Conservation (phyloP, 53 echinoderm and acorn worm species). For the Crossaster papposus region DNA sequence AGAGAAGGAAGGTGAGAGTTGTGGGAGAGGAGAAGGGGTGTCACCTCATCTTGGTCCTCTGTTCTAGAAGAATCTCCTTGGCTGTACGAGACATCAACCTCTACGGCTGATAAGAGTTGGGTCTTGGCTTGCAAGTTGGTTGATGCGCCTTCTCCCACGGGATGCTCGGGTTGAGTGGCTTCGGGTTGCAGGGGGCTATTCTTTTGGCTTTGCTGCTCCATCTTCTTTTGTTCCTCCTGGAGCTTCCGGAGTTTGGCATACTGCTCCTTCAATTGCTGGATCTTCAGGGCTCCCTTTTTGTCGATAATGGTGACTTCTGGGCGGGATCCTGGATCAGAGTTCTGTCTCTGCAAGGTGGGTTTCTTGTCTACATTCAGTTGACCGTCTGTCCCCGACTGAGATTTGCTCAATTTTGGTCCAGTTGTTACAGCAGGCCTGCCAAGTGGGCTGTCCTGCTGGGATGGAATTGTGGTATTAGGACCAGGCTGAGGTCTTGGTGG, state of each 20-base stretch:
- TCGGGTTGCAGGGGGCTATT: neutral
- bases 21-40: slow-evolving; percentile 46
- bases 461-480: neutral
- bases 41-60: slow-evolving; percentile 69
- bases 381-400: slow-evolving; percentile 28
- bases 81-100: slow-evolving; percentile 49
- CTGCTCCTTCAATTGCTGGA: slow-evolving; percentile 83
- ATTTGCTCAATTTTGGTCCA: slow-evolving; percentile 39
- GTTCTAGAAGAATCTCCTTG: slow-evolving; percentile 46
- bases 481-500: slow-evolving; percentile 6
- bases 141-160: slow-evolving; percentile 16
- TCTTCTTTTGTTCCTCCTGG: slow-evolving; percentile 69
- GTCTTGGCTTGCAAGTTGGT: slow-evolving; percentile 45
- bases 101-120: slow-evolving; percentile 35
- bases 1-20: slow-evolving; percentile 30
- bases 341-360: slow-evolving; percentile 28
- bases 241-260: slow-evolving; percentile 86
- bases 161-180: slow-evolving; percentile 2
- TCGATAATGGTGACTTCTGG: slow-evolving; percentile 26
- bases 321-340: slow-evolving; percentile 31
- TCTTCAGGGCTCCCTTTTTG: slow-evolving; percentile 61
- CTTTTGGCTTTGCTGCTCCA: slow-evolving; percentile 5
- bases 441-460: slow-evolving; percentile 17
- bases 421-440: slow-evolving; percentile 5
- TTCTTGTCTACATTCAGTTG: neutral